Evolutionary conservation across 2,113 vertebrate species (phyloP).

Genomic region (Zosterops lateralis): DNA sequence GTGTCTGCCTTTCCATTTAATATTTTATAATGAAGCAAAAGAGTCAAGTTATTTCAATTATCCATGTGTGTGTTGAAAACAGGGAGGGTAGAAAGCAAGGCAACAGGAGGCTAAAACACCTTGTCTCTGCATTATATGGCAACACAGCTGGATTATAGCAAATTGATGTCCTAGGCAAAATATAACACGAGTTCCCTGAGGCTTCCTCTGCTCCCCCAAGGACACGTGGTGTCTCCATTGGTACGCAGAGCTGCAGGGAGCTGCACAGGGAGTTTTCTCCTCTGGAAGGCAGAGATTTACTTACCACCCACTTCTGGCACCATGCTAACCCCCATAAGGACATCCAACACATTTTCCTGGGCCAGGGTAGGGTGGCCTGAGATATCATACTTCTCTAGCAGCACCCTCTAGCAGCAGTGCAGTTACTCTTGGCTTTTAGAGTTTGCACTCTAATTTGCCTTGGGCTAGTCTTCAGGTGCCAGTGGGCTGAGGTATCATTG

Average conservation of each 20-base stretch:
- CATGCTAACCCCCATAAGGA: neutral
- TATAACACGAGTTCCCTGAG: neutral
- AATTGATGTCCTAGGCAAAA: neutral
- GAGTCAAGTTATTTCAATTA: neutral
- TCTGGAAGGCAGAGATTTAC: neutral
- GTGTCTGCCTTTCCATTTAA: neutral
- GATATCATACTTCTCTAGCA: neutral
- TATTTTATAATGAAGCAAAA: neutral
- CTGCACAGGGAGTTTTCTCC: neutral
- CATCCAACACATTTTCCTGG: neutral
- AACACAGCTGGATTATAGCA: neutral
- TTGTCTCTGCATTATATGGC: neutral
- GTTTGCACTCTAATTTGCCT: neutral
- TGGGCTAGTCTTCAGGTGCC: neutral
- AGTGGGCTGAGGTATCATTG: neutral
- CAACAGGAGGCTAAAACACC: neutral
- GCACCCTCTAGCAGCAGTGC: neutral
- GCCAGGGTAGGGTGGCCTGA: too few relatives aligned
- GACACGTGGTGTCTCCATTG: rapidly evolving
- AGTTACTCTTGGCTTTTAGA: neutral
- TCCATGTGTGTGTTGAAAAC: neutral
- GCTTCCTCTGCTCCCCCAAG: neutral
- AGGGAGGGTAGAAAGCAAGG: neutral
- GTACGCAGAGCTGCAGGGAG: neutral
- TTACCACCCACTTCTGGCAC: neutral